Conservation (phyloP, 2,888 invertebrate genomes). For the Branchellion lobata region DNA sequence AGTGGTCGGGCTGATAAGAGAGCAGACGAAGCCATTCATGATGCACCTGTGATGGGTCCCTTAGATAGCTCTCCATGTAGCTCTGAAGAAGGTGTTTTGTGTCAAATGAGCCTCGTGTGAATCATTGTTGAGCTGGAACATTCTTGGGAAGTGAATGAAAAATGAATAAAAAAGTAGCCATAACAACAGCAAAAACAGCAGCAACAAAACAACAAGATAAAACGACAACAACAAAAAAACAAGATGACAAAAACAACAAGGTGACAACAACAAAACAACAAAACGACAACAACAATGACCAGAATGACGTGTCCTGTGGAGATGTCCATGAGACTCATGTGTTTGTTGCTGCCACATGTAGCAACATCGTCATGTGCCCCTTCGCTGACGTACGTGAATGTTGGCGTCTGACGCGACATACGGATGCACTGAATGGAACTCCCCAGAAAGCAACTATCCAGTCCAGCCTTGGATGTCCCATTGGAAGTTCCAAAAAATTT, state of each 20-base stretch:
- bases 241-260: too few species aligned
- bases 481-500: background rate
- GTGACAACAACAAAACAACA: too few species aligned
- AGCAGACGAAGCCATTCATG: conserved; percentile 35
- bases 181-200: background rate
- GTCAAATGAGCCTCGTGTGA: background rate
- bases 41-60: conserved; percentile 19
- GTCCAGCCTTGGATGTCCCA: too few species aligned
- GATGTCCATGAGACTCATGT: conserved; percentile 68
- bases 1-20: conserved; percentile 21
- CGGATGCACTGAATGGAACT: background rate
- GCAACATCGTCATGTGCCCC: conserved; percentile 70
- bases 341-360: conserved; percentile 88
- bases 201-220: background rate
- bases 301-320: conserved; percentile 39
- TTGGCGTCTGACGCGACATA: background rate
- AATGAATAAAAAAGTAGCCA: background rate
- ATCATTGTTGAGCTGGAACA: background rate
- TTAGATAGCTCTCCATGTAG: conserved; percentile 41
- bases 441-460: background rate
- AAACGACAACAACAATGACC: too few species aligned
- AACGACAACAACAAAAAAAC: too few species aligned
- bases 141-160: background rate
- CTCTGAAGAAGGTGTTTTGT: background rate
- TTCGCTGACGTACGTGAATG: conserved; percentile 8